Evolutionary conservation across 2,113 vertebrate species (phyloP), one percentile per base, ranked within the genome.

Genomic region (Lophotis ruficrista): DNA sequence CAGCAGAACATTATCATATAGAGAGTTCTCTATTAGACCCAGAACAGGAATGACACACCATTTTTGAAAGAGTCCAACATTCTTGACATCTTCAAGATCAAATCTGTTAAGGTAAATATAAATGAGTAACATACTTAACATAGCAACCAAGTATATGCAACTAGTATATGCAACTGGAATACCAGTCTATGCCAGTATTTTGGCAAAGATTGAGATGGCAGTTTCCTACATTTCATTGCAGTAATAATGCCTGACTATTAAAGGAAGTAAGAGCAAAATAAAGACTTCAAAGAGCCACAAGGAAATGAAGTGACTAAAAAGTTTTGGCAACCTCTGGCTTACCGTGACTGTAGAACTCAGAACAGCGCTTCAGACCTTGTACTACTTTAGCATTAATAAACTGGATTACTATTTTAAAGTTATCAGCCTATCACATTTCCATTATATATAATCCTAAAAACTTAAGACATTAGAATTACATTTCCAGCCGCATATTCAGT

Each of bases 21-120:
- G 97, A 19, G 99, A 99, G 96, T 99, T 99, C 97, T 99, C 99
- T 81, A 99, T 98, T 19, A 99, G 98, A 61, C 99, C 99, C 97
- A 99, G 96, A 56, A 99, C 56, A 65, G 99, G 99, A 93, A 99
- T 98, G 90, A 99, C 97, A 81, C 99, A 99, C 97, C 99, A 99
- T 94, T 98, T 99, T 96, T 98, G 98, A 97, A 99, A 99, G 37
- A 99, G 98, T 41, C 98, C 99, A 73, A 98, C 98, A 69, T 96
- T 98, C 96, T 99, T 99, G 97, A 99, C 98, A 81, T 99, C 99
- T 96, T 99, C 99, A 87, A 99, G 97, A 90, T 99, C 98, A 97
- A 99, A 98, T 80, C 99, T 99, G 17, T 92, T 86, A 95, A 70
- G 77, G 95, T 72, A 80, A 83, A 95, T 8, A 61, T 1, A 86